A percentile compares a stretch with the other conserved stretches of the same genome.
These are phyloP conservation scores for Azorinus chamasolen DNA, from an alignment of 2,888 invertebrate species.

Conservation along the genomic window DNA sequence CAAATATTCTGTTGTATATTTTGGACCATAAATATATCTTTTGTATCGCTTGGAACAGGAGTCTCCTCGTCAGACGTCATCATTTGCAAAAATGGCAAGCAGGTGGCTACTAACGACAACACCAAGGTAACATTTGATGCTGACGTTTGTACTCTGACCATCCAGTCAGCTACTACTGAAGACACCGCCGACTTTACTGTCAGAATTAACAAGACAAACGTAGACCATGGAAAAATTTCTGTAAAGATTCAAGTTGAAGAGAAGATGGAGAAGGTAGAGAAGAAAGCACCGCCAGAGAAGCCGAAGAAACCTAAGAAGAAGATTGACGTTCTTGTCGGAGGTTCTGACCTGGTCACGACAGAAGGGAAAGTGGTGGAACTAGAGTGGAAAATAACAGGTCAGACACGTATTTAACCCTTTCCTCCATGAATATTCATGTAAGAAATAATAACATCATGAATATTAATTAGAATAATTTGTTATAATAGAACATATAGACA, in stretches of 20 bases:
- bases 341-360: slow-evolving; percentile 6
- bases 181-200: slow-evolving; percentile 8
- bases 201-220: not conserved
- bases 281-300: not conserved
- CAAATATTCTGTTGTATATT: too few relatives aligned
- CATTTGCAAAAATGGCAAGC: slow-evolving; percentile 2
- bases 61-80: not conserved
- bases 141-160: slow-evolving; percentile 18
- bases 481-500: too few relatives aligned
- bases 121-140: not conserved
- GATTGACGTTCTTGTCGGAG: not conserved
- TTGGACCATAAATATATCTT: too few relatives aligned
- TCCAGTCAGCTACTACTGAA: not conserved
- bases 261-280: not conserved
- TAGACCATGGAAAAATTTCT: slow-evolving; percentile 5
- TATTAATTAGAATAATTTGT: too few relatives aligned
- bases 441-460: too few relatives aligned
- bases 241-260: slow-evolving; percentile 7
- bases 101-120: not conserved
- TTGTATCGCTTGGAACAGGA: too few relatives aligned
- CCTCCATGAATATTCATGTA: too few relatives aligned
- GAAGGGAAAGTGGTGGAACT: slow-evolving; percentile 12
- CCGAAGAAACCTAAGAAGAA: not conserved
- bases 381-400: slow-evolving; percentile 26
- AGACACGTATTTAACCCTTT: not conserved